Evolutionary conservation across 2,113 vertebrate species (phyloP).

Genomic region (Pluvialis apricaria): DNA sequence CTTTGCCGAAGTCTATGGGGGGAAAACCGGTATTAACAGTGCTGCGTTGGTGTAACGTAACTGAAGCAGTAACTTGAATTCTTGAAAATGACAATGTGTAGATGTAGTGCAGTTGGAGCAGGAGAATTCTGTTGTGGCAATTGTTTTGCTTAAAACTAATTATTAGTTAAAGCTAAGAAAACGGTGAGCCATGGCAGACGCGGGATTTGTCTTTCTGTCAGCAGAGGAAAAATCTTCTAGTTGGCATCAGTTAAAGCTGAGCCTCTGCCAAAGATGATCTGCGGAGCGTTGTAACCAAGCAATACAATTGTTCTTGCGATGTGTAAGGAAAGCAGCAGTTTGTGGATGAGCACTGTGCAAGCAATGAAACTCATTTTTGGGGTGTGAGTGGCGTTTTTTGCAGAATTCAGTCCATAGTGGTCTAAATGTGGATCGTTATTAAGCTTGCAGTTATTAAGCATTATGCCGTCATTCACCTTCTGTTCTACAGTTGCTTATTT

Average conservation of each 20-base stretch:
- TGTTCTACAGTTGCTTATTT: neutral
- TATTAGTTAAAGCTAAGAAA: neutral
- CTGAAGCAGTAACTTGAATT: too few relatives aligned
- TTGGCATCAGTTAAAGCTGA: neutral
- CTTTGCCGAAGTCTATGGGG: rapidly evolving
- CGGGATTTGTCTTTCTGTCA: neutral
- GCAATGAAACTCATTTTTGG: neutral
- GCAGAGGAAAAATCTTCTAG: neutral
- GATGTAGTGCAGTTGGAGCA: neutral
- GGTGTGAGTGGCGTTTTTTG: neutral
- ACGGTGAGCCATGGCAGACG: neutral
- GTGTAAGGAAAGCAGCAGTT: neutral
- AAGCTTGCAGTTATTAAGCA: neutral
- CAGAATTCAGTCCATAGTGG: neutral
- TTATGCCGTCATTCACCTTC: neutral
- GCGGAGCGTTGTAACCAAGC: neutral
- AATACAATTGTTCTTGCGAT: rapidly evolving
- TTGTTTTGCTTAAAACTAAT: neutral
- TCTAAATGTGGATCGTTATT: neutral
- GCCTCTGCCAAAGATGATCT: neutral
- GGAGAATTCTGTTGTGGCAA: neutral
- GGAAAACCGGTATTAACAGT: rapidly evolving
- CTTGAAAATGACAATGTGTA: neutral
- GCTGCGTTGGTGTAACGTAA: rapidly evolving
- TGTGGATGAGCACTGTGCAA: neutral